phyloP scores from a whole-genome alignment of 2,888 invertebrate genomes.

The Euphydryas editha region DNA sequence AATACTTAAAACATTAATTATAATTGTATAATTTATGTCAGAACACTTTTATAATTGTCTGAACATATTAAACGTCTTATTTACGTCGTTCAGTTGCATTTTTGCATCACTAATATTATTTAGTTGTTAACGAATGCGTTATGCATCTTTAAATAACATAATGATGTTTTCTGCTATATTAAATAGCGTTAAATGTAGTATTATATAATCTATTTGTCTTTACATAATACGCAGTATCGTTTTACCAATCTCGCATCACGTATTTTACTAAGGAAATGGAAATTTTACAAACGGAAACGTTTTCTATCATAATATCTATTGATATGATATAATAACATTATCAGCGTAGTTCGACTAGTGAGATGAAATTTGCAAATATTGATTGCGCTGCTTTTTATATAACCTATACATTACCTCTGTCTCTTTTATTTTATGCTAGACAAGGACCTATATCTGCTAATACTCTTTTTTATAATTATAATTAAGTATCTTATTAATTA shows the following conservation, averaged over 20 bases:
- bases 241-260: not conserved
- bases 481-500: too few relatives aligned
- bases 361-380: not conserved
- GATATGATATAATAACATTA: slow-evolving; percentile 28
- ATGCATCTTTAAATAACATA: not conserved
- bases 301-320: slow-evolving; percentile 32
- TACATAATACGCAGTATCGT: slow-evolving; percentile 2
- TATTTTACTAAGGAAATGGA: slow-evolving; percentile 38
- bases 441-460: too few relatives aligned
- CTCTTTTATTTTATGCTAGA: not conserved
- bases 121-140: slow-evolving; percentile 1
- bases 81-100: not conserved
- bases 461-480: too few relatives aligned
- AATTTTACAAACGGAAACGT: slow-evolving; percentile 45
- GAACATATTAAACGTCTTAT: not conserved
- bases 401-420: not conserved
- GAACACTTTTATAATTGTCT: not conserved
- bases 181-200: not conserved
- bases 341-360: not conserved
- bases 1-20: not conserved
- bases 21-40: not conserved
- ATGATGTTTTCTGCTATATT: slow-evolving; percentile 6
- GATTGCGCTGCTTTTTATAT: not conserved
- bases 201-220: not conserved
- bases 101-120: slow-evolving; percentile 8